These are phyloP conservation scores for Taurulus bubalis DNA, from an alignment of 2,113 vertebrate genomes.

Conservation along the genomic window DNA sequence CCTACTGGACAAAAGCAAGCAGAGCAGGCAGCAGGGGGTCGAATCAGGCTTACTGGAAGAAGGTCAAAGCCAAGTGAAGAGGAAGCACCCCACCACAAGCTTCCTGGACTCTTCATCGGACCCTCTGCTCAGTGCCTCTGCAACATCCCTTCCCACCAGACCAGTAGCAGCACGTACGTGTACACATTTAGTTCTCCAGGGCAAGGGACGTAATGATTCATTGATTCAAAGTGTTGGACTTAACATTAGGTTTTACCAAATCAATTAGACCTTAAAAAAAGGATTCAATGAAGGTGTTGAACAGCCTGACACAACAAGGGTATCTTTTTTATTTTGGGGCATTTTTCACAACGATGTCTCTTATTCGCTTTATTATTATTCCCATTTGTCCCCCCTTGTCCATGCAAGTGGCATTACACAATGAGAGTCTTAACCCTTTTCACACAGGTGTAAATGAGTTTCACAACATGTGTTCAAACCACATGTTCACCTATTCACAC, in stretches of 20 bases:
- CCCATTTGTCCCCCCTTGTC: neutral
- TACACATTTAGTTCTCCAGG: neutral
- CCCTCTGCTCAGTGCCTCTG: conserved; percentile 85
- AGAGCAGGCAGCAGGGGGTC: conserved; percentile 87
- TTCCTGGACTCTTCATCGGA: conserved; percentile 90
- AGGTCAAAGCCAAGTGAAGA: conserved; percentile 84
- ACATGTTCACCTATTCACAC: conserved; percentile 24
- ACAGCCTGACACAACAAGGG: conserved; percentile 7
- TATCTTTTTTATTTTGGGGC: neutral
- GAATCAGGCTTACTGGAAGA: conserved; percentile 87
- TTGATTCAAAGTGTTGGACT: neutral
- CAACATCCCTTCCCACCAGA: conserved; percentile 83
- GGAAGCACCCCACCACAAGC: conserved; percentile 81
- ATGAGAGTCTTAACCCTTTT: conserved; percentile 4
- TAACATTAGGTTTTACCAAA: conserved; percentile 5
- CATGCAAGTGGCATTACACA: neutral
- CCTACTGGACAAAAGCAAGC: conserved; percentile 94
- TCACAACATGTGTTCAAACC: neutral
- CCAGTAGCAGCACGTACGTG: conserved; percentile 87
- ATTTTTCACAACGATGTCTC: neutral
- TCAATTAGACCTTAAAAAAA: neutral
- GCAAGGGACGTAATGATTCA: neutral
- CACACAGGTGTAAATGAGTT: conserved; percentile 3
- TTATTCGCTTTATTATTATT: neutral
- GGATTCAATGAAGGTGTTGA: neutral